Evolutionary conservation across 2,113 vertebrate species (phyloP).

Genomic region (Lates calcarifer): DNA sequence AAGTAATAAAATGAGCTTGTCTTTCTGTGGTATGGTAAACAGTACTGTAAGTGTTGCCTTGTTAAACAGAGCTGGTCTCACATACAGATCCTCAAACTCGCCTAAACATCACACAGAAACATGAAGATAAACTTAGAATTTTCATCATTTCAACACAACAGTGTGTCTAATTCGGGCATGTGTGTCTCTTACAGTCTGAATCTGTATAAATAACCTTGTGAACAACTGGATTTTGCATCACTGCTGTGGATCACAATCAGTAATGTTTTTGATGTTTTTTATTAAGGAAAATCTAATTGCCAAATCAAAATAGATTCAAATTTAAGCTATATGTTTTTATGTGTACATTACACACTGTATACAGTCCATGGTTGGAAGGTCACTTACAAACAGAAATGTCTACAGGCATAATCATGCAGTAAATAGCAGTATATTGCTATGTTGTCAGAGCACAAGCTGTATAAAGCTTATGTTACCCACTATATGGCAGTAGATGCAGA

Average conservation of each 20-base stretch:
- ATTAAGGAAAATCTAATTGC: background rate
- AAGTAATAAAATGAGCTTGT: background rate
- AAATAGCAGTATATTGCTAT: background rate
- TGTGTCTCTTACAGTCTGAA: background rate
- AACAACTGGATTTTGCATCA: background rate
- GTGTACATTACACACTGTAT: background rate
- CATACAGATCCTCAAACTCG: background rate
- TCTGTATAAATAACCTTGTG: conserved; percentile 20
- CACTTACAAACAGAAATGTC: background rate
- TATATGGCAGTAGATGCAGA: background rate
- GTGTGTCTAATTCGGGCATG: background rate
- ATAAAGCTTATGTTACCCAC: background rate
- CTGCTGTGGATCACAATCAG: background rate
- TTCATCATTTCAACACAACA: background rate
- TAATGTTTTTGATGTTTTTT: background rate
- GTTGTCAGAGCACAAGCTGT: background rate
- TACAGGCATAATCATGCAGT: background rate
- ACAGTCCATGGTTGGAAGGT: background rate
- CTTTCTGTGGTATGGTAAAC: background rate
- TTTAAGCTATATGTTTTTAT: background rate
- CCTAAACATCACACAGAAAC: background rate
- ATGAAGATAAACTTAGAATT: background rate
- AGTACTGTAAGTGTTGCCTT: background rate
- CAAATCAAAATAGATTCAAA: background rate
- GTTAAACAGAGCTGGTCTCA: background rate